These are phyloP conservation scores for Tribolium freemani DNA, from an alignment of 2,888 invertebrate genomes.

Conservation along the genomic window DNA sequence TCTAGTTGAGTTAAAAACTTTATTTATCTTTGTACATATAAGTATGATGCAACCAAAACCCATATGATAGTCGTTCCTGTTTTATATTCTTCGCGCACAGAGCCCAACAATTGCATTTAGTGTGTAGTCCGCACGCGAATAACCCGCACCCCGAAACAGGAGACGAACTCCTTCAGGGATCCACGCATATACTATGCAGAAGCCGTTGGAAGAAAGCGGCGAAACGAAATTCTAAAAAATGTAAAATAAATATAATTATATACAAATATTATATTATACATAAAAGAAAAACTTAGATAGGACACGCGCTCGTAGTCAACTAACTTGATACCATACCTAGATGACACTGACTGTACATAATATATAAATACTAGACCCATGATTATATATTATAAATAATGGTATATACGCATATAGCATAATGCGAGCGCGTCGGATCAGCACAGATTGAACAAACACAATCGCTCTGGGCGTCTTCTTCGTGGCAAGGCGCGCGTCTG, in stretches of 20 bases:
- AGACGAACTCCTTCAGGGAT: conserved; percentile 57
- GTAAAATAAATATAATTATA: conserved; percentile 65
- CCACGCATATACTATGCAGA: conserved; percentile 55
- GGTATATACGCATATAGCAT: conserved; percentile 54
- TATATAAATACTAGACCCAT: conserved; percentile 55
- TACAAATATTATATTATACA: conserved; percentile 58
- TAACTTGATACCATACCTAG: conserved; percentile 55
- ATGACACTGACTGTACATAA: conserved; percentile 63
- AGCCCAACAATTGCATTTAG: conserved; percentile 56
- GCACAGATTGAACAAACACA: not conserved
- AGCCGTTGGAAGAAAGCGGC: conserved; percentile 55
- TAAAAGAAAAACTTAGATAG: conserved; percentile 56
- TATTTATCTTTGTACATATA: conserved; percentile 8
- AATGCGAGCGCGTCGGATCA: conserved; percentile 53
- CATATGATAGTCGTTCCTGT: conserved; percentile 59
- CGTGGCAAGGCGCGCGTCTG: conserved; percentile 55
- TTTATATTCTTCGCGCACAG: conserved; percentile 60
- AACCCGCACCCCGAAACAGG: conserved; percentile 45
- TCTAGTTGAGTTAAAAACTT: conserved; percentile 44
- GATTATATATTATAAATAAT: conserved; percentile 40
- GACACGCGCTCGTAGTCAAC: conserved; percentile 66
- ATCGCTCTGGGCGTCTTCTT: not conserved
- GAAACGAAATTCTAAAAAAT: conserved; percentile 69
- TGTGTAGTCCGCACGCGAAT: conserved; percentile 62
- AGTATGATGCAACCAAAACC: conserved; percentile 15